These are phyloP conservation scores for Sycobia sp. DNA, from an alignment of 1,140 invertebrate genomes.

Conservation along the genomic window DNA sequence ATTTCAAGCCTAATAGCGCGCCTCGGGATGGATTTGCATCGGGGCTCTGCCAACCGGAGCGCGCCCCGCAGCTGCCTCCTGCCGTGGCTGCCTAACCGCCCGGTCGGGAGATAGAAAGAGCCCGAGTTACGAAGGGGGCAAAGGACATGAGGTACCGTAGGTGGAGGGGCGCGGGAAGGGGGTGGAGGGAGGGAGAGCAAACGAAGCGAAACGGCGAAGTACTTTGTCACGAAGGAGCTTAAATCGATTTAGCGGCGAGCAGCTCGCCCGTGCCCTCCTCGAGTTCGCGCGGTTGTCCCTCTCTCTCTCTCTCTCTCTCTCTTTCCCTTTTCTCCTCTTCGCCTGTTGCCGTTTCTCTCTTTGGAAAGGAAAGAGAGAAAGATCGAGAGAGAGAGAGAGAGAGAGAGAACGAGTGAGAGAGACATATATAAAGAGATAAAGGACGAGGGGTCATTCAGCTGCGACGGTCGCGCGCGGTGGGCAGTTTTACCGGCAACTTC, in stretches of 20 bases:
- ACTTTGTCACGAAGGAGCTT: conserved; percentile 34
- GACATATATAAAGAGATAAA: too few relatives aligned
- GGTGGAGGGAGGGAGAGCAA: not conserved
- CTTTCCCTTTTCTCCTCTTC: not conserved
- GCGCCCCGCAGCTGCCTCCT: not conserved
- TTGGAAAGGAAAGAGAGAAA: too few relatives aligned
- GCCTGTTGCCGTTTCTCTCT: not conserved
- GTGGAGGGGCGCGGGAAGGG: not conserved
- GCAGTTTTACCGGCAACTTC: too few relatives aligned
- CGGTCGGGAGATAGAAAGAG: not conserved
- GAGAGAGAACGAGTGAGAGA: too few relatives aligned
- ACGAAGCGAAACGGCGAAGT: not conserved
- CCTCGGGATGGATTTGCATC: conserved; percentile 25
- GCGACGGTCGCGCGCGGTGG: too few relatives aligned
- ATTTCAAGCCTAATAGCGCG: conserved; percentile 41
- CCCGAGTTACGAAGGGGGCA: too few relatives aligned
- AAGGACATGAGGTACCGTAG: not conserved
- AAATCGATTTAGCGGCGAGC: conserved; percentile 26
- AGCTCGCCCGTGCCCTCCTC: not conserved
- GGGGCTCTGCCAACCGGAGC: too few relatives aligned
- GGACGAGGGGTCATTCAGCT: too few relatives aligned
- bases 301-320: not conserved
- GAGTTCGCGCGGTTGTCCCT: not conserved
- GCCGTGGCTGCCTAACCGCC: not conserved
- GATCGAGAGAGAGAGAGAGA: too few relatives aligned